Evolutionary conservation across 2,113 vertebrate genomes (phyloP).

Genomic region (Corythornis madagascariensis): DNA sequence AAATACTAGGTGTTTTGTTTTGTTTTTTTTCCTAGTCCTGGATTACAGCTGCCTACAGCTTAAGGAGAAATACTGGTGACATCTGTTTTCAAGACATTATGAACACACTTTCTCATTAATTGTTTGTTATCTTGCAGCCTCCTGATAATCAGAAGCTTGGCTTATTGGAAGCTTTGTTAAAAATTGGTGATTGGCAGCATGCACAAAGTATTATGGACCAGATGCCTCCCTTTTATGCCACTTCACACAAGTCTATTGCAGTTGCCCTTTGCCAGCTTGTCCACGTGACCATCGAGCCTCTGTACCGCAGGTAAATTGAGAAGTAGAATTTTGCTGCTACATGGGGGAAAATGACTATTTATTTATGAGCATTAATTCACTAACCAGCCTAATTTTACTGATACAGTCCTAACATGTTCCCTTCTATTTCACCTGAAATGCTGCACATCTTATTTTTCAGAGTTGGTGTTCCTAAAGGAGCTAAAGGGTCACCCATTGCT

Average conservation of each 20-base stretch:
- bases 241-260: constrained; percentile 94
- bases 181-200: constrained; percentile 97
- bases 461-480: constrained; percentile 93
- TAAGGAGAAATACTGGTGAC: not conserved
- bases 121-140: constrained; percentile 77
- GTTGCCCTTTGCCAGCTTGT: constrained; percentile 93
- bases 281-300: constrained; percentile 93
- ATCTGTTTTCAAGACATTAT: not conserved
- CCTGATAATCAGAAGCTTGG: constrained; percentile 98
- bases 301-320: constrained; percentile 89
- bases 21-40: not conserved
- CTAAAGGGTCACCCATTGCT: constrained; percentile 82
- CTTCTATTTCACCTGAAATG: not conserved
- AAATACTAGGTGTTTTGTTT: no score
- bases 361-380: not conserved
- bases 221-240: constrained; percentile 94
- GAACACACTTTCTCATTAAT: not conserved
- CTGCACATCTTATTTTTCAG: constrained; percentile 71
- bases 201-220: constrained; percentile 98
- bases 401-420: fast-evolving
- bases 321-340: not conserved
- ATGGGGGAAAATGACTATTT: not conserved
- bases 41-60: not conserved
- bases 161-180: constrained; percentile 92
- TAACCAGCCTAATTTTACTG: not conserved